Conservation (phyloP, 2,113 vertebrate species). For the Hiodon alosoides region DNA sequence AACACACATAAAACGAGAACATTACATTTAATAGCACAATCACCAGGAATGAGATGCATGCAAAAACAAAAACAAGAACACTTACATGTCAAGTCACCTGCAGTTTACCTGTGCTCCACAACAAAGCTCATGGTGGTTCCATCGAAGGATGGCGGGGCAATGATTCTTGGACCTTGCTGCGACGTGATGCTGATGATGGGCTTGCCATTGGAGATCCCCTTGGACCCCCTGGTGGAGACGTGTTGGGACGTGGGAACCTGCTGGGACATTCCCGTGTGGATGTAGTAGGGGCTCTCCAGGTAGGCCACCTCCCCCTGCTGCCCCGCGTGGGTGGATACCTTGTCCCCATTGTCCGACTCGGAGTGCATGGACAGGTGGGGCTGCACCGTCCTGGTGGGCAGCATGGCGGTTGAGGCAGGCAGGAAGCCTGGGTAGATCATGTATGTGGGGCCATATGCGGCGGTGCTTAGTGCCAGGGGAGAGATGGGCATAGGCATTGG, state of each 20-base stretch:
- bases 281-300: slow-evolving; percentile 78
- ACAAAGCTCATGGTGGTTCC: slow-evolving; percentile 97
- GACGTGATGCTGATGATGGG: slow-evolving; percentile 85
- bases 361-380: slow-evolving; percentile 59
- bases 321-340: background rate
- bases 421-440: slow-evolving; percentile 90
- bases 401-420: slow-evolving; percentile 56
- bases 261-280: slow-evolving; percentile 64
- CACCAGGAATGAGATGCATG: background rate
- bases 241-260: slow-evolving; percentile 33
- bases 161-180: slow-evolving; percentile 79
- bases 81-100: slow-evolving; percentile 22
- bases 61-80: background rate
- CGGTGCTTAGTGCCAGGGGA: slow-evolving; percentile 73
- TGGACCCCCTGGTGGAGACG: slow-evolving; percentile 37
- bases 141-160: slow-evolving; percentile 88
- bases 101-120: slow-evolving; percentile 83
- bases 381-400: slow-evolving; percentile 66
- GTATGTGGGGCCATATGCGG: slow-evolving; percentile 75
- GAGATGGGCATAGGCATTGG: slow-evolving; percentile 71
- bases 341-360: slow-evolving; percentile 35
- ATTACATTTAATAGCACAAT: background rate
- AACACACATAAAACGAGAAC: too few species aligned
- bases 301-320: slow-evolving; percentile 55
- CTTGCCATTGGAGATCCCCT: slow-evolving; percentile 52